A percentile compares a stretch with the other conserved stretches of the same genome.
phyloP scores from a whole-genome alignment of 2,888 invertebrate genomes.

The Galerucella pusilla region DNA sequence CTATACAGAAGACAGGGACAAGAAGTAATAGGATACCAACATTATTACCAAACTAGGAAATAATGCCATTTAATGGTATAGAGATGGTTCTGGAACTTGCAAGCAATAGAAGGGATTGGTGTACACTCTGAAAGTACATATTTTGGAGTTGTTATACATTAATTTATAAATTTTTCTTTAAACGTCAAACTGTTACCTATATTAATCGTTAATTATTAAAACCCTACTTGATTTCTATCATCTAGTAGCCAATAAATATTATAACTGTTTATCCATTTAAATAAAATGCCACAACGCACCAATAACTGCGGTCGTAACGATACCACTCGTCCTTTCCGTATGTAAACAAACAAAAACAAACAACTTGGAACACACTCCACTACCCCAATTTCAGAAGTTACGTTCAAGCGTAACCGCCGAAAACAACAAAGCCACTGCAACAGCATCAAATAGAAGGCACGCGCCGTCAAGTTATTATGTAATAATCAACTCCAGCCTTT shows the following conservation, averaged over 20 bases:
- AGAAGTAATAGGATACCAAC: no score
- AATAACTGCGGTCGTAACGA: not conserved
- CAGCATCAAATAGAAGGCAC: conserved; percentile 34
- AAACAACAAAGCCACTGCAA: conserved; percentile 36
- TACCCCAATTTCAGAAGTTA: conserved; percentile 30
- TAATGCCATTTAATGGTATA: no score
- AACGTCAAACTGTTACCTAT: no score
- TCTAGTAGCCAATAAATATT: not conserved
- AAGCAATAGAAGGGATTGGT: no score
- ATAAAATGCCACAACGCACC: not conserved
- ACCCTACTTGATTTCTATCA: no score
- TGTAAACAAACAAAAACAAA: conserved; percentile 24
- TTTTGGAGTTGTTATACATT: no score
- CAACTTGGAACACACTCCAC: conserved; percentile 24
- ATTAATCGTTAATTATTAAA: no score
- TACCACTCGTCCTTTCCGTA: conserved; percentile 10
- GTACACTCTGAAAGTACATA: no score
- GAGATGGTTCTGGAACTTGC: no score
- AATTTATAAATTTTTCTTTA: no score
- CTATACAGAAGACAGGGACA: no score
- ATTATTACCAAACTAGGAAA: no score
- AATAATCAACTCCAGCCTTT: conserved; percentile 24
- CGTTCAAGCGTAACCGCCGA: not conserved
- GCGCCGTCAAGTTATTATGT: conserved; percentile 35
- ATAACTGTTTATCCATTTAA: not conserved